Evolutionary conservation across 1,140 invertebrate species (phyloP).

Genomic region (Tetramorium parvispinum): DNA sequence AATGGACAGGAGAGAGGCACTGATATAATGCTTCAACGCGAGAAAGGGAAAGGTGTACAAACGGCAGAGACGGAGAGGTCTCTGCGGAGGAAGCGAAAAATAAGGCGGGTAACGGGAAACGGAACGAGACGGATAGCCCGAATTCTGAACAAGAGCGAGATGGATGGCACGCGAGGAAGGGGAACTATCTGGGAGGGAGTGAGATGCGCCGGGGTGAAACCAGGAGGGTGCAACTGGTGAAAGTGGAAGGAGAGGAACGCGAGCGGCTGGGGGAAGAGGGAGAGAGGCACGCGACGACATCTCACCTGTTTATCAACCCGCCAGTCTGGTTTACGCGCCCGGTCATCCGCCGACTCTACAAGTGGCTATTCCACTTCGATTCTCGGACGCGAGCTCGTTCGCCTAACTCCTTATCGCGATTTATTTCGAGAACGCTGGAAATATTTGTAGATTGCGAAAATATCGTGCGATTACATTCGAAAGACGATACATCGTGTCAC

Average conservation of each 20-base stretch:
- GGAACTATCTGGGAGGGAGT: conserved; percentile 19
- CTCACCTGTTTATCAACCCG: conserved; percentile 78
- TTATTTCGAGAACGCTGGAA: neutral
- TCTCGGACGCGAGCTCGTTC: conserved; percentile 56
- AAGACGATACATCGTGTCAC: conserved; percentile 14
- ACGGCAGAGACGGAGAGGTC: neutral
- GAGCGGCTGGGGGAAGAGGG: conserved; percentile 25
- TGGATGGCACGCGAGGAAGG: neutral
- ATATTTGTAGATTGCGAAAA: conserved; percentile 8
- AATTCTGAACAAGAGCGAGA: conserved; percentile 23
- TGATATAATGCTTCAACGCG: neutral
- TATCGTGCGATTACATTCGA: conserved; percentile 6
- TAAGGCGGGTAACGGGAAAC: neutral
- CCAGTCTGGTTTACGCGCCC: conserved; percentile 79
- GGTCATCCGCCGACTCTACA: conserved; percentile 77
- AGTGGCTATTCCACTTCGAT: conserved; percentile 71
- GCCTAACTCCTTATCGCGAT: neutral
- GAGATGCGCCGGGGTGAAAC: conserved; percentile 42
- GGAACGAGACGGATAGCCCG: conserved; percentile 17
- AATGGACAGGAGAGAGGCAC: no score
- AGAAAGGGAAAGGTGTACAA: neutral
- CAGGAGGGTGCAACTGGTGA: conserved; percentile 58
- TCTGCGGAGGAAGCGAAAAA: conserved; percentile 11
- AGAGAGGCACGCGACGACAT: conserved; percentile 76
- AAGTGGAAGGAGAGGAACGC: conserved; percentile 44